Evolutionary conservation across 1,140 invertebrate genomes (phyloP), one percentile per base, ranked within the genome.

Genomic region (Hyphantria cunea): DNA sequence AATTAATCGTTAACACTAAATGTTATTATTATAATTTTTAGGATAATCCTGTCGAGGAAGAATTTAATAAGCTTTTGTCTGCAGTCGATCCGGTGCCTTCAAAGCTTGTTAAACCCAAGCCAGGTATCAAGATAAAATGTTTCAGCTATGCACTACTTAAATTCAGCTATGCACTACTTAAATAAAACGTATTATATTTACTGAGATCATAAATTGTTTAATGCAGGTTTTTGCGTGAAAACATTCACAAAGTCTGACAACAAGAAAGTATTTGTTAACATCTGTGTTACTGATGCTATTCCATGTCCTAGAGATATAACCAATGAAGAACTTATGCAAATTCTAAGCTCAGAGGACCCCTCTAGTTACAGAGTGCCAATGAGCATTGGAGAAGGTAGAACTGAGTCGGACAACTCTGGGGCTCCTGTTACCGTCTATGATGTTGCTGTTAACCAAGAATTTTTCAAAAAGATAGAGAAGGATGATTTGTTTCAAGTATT

Each of bases 211-310:
- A 13, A n/a, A 2, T 42, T 60, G 39, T 37, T 42, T 56, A 53
- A 92, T 89, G 12, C 80, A 97, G 97, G 97, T 49, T 93, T 96
- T 72, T 98, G 97, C 79, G 91, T 98, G 0, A 98, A 98, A 91
- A 94, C 94, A 14, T 93, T 93, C 53, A 95, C 94, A 80, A 91
- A 93, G 8, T 92, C 93, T 14, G 92, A 90, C 34, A 93, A 93
- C 58, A 92, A 94, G 49, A 97, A 97, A 86, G 84, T 96, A 14
- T 97, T 97, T 78, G 91, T 96, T 0, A 97, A 96, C 88, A 92
- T 97, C 25, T 97, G 96, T 73, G 92, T 94, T 47, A 95, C 95
- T 0, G 92, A 94, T 66, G 93, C 94, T 49, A 95, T 98, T 61
- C 96, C 96, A 33, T 86, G 94, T 53, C 96, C 97, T 2, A 92